phyloP scores from a whole-genome alignment of 2,797 vertebrate species.

The Hylomyscus alleni region DNA sequence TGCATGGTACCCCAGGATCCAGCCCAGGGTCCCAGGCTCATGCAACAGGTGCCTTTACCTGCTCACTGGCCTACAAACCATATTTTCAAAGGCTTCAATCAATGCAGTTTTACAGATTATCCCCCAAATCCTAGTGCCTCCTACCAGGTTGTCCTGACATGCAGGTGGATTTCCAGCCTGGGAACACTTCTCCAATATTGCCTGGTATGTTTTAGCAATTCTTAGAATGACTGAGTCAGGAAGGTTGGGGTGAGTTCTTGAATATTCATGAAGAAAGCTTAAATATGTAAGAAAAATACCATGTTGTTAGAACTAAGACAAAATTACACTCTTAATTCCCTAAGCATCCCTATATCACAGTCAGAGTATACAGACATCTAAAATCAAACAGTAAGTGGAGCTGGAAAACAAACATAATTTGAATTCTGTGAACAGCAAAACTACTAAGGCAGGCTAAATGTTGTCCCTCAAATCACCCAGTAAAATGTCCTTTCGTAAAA shows the following conservation, averaged over 20 bases:
- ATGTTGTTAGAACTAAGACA: constrained; percentile 23
- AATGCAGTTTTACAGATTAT: neutral
- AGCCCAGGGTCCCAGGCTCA: too few species aligned
- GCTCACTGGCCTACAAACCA: neutral
- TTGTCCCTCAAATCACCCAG: neutral
- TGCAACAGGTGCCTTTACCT: neutral
- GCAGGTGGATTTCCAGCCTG: constrained; percentile 65
- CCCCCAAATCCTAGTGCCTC: neutral
- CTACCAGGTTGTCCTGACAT: constrained; percentile 82
- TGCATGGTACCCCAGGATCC: too few species aligned
- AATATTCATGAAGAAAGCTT: constrained; percentile 81
- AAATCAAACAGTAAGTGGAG: constrained; percentile 32
- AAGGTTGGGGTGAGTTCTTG: constrained; percentile 73
- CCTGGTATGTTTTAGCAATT: constrained; percentile 73
- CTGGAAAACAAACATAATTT: constrained; percentile 58
- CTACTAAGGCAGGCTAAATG: neutral
- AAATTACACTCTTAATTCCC: neutral
- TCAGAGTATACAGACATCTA: neutral
- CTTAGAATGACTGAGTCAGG: constrained; percentile 78
- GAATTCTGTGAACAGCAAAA: constrained; percentile 15
- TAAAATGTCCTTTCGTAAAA: neutral
- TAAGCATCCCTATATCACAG: neutral
- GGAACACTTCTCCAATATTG: constrained; percentile 78
- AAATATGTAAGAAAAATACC: constrained; percentile 17
- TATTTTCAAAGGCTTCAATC: neutral